Base-by-base conservation (phyloP, 2,888 invertebrate species). In the Microctonus hyperodae region DNA sequence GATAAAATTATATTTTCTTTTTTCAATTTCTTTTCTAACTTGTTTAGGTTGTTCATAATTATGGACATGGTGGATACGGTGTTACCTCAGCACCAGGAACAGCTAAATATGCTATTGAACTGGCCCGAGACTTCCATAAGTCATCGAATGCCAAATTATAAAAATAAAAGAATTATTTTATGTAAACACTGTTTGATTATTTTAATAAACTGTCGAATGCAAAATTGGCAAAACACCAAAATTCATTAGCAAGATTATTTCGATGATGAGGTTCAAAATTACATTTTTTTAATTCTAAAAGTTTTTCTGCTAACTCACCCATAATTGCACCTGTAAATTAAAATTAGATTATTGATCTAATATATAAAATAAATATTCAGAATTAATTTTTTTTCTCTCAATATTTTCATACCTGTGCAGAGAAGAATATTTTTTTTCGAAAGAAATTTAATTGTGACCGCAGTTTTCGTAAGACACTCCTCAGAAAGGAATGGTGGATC, bases 401-500 rank as follows among this genome's bases (percentile, higher is more conserved):
- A n/a, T 50, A 64, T 62, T 73, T 28, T 35, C 65, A 72, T 84
- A 88, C 95, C 97, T 57, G 97, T 97, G 78, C 97, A 97, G 7
- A 98, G 86, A 1, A 97, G 88, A 31, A 97, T 89, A 80, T 92
- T 92, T 10, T 88, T 87, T 80, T 91, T 93, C 0, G 89, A 84
- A 62, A 98, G 82, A 74, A 89, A 88, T 73, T 90, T 90, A 1
- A 97, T 89, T 0, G 95, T 95, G 67, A 89, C 85, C 0, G 94
- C 88, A 0, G 92, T 92, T 86, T 97, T 96, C 0, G 89, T 88
- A 57, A 97, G 87, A 83, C 98, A 98, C 81, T 97, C 97, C 74
- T 95, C 92, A 0, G 96, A 93, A 2, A 98, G 86, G 84, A 97
- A 98, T 0, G 98, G 98, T 1, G 98, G 98, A 85, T 98, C 98